These are phyloP conservation scores for Salminus brasiliensis DNA, from an alignment of 2,113 vertebrate species.

Conservation along the genomic window DNA sequence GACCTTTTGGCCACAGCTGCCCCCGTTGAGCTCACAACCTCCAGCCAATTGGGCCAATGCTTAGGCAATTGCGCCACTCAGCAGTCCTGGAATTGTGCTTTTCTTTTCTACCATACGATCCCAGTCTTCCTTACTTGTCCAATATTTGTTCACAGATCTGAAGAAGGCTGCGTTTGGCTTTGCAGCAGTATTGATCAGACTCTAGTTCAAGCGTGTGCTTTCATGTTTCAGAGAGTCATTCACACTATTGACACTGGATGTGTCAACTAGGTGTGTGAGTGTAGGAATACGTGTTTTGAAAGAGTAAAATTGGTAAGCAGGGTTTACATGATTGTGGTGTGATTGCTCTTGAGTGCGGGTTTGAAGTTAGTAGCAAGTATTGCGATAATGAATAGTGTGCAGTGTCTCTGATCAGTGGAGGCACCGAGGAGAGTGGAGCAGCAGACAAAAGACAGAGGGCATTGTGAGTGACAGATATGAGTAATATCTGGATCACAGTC, in stretches of 20 bases:
- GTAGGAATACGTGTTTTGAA: background rate
- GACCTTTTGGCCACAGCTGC: too few species aligned
- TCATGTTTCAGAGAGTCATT: background rate
- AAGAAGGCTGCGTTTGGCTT: background rate
- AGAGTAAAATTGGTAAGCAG: conserved; percentile 1
- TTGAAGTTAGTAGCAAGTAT: background rate
- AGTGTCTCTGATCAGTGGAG: conserved; percentile 27
- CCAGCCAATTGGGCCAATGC: too few species aligned
- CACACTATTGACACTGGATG: background rate
- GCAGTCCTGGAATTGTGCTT: too few species aligned
- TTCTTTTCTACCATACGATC: too few species aligned
- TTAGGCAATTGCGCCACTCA: too few species aligned
- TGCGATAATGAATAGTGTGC: conserved; percentile 27
- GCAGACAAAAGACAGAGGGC: conserved; percentile 6
- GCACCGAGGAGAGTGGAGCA: background rate
- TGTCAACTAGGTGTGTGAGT: background rate
- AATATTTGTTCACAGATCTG: background rate
- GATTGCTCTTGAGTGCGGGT: conserved; percentile 2
- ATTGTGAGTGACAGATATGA: conserved; percentile 33
- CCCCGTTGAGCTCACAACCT: too few species aligned
- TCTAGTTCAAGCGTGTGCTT: background rate
- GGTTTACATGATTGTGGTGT: background rate
- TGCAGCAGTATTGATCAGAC: background rate
- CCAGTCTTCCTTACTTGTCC: background rate
- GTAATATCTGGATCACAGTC: conserved; percentile 38